A percentile compares a stretch with the other conserved stretches of the same genome.
Evolutionary conservation across 2,888 invertebrate species (phyloP).

Genomic region (Melangyna quadrimaculata): DNA sequence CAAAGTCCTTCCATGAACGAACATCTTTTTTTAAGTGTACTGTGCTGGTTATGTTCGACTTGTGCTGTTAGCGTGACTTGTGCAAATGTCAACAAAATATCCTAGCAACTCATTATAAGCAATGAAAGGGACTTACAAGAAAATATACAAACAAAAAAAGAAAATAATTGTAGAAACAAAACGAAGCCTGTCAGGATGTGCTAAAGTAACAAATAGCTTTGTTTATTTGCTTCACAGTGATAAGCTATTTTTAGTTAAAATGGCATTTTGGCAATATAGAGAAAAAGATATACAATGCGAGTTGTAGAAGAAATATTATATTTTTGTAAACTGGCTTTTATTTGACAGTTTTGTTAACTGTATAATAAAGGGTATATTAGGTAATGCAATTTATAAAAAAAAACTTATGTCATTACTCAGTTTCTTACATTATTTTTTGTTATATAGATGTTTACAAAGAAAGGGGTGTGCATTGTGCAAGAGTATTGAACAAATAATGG

Average conservation of each 20-base stretch:
- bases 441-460: not conserved
- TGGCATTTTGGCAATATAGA: not conserved
- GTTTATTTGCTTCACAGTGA: conserved; percentile 41
- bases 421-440: not conserved
- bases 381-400: not conserved
- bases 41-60: not conserved
- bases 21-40: conserved; percentile 66
- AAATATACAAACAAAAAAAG: not conserved
- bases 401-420: not conserved
- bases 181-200: conserved; percentile 45
- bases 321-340: not conserved
- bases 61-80: conserved; percentile 58
- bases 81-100: conserved; percentile 70
- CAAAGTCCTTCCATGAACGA: conserved; percentile 29
- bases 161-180: not conserved
- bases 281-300: not conserved
- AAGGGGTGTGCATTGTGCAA: too few relatives aligned
- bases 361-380: not conserved
- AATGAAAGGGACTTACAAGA: conserved; percentile 10
- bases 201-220: conserved; percentile 63
- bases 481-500: too few relatives aligned
- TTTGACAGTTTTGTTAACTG: not conserved
- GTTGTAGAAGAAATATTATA: not conserved
- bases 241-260: conserved; percentile 34
- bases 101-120: conserved; percentile 67